Percentiles rank a stretch among this genome's conserved stretches.
These are phyloP conservation scores for Oxytorus armatus DNA, from an alignment of 2,888 invertebrate genomes.

Conservation along the genomic window DNA sequence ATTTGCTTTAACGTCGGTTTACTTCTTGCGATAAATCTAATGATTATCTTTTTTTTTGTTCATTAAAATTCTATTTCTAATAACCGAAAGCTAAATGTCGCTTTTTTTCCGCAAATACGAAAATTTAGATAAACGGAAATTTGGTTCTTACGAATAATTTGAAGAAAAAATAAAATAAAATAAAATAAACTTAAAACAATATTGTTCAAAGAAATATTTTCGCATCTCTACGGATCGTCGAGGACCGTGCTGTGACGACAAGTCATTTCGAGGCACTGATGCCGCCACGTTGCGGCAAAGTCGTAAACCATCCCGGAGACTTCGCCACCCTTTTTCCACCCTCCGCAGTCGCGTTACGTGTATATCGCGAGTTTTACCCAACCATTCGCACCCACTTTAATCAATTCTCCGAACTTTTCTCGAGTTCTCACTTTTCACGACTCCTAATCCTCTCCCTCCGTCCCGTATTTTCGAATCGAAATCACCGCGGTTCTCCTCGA, in stretches of 20 bases:
- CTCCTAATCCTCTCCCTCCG: constrained; percentile 70
- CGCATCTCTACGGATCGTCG: too few species aligned
- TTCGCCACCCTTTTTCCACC: constrained; percentile 71
- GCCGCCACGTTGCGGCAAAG: constrained; percentile 82
- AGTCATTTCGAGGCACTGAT: constrained; percentile 75
- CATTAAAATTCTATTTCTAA: too few species aligned
- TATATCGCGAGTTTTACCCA: constrained; percentile 26
- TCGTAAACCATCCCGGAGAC: constrained; percentile 78
- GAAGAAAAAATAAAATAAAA: too few species aligned
- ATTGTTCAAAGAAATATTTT: too few species aligned
- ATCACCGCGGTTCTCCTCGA: constrained; percentile 37
- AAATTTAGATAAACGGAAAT: too few species aligned
- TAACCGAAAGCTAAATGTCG: too few species aligned
- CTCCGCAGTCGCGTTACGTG: constrained; percentile 72
- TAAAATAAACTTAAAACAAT: too few species aligned
- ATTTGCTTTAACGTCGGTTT: too few species aligned
- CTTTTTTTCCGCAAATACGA: too few species aligned
- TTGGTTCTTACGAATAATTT: too few species aligned
- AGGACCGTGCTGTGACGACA: constrained; percentile 45
- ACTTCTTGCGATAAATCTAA: too few species aligned
- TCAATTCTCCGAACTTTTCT: constrained; percentile 50
- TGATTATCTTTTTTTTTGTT: neutral
- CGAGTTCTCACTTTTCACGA: constrained; percentile 30
- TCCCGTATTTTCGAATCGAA: neutral
- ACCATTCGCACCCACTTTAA: constrained; percentile 29